A percentile compares a stretch with the other conserved stretches of the same genome.
These are phyloP conservation scores for Ladona fulva DNA, from an alignment of 1,140 invertebrate genomes.

Conservation along the genomic window DNA sequence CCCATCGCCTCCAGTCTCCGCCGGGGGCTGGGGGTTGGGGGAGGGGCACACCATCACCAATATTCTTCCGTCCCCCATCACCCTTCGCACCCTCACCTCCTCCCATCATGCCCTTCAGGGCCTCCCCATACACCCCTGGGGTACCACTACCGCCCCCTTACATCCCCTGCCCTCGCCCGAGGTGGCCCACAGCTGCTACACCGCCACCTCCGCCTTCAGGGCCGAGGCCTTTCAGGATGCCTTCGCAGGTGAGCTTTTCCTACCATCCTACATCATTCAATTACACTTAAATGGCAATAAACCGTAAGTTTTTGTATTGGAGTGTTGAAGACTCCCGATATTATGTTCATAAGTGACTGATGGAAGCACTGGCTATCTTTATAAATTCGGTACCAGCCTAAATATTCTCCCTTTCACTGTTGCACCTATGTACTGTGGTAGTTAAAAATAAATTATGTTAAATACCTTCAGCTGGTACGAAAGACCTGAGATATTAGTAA, in stretches of 20 bases:
- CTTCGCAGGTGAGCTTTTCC: constrained; percentile 36
- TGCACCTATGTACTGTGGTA: too few species aligned
- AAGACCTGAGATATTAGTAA: too few species aligned
- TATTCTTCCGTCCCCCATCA: constrained; percentile 23
- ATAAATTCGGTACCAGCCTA: too few species aligned
- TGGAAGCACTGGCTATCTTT: too few species aligned
- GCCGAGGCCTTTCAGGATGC: constrained; percentile 34
- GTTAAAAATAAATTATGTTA: too few species aligned
- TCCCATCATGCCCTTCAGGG: constrained; percentile 23
- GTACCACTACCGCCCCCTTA: constrained; percentile 33
- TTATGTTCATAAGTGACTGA: too few species aligned
- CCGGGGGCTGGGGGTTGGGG: background rate
- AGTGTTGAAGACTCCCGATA: too few species aligned
- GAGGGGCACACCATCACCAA: constrained; percentile 28
- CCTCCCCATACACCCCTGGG: constrained; percentile 16
- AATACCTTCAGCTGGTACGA: too few species aligned
- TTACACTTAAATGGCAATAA: too few species aligned
- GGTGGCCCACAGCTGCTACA: constrained; percentile 44
- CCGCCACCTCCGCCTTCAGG: constrained; percentile 38
- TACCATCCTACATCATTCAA: too few species aligned
- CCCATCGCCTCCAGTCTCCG: background rate
- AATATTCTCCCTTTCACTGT: too few species aligned
- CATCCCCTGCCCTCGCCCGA: constrained; percentile 50
- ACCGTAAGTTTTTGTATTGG: too few species aligned
- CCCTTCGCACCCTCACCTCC: constrained; percentile 26